These are phyloP conservation scores for Trachymyrmex cornetzi DNA, from an alignment of 1,140 invertebrate species.

Conservation along the genomic window DNA sequence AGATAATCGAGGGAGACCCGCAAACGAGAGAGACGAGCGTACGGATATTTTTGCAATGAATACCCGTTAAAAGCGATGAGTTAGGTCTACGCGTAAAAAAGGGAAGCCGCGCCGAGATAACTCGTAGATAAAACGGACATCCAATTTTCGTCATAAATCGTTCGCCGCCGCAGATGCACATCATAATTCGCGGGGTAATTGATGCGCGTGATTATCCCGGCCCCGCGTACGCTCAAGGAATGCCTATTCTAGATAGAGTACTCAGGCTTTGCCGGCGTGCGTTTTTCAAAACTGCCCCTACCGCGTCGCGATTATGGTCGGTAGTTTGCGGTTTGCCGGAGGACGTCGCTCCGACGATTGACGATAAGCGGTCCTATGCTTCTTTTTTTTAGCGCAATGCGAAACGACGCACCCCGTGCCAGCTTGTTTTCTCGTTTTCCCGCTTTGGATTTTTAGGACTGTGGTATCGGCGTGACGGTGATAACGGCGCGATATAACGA, in stretches of 20 bases:
- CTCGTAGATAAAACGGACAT: conserved; percentile 55
- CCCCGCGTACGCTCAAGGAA: conserved; percentile 55
- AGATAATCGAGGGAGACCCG: conserved; percentile 5
- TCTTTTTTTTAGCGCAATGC: conserved; percentile 31
- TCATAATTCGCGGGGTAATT: conserved; percentile 67
- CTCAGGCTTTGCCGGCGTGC: conserved; percentile 32
- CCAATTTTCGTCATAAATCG: conserved; percentile 66
- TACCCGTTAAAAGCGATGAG: conserved; percentile 50
- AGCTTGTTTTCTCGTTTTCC: conserved; percentile 33
- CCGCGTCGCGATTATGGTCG: conserved; percentile 67
- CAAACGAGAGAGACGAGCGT: background rate
- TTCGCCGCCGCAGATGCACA: conserved; percentile 56
- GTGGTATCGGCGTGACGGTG: conserved; percentile 14
- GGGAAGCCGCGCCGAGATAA: conserved; percentile 15
- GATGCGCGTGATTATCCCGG: conserved; percentile 64
- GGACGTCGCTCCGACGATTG: conserved; percentile 74
- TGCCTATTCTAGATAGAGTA: conserved; percentile 62
- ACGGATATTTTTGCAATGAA: conserved; percentile 39
- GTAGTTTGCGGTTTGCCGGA: conserved; percentile 75
- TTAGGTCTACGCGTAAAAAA: conserved; percentile 42
- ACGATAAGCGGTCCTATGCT: conserved; percentile 65
- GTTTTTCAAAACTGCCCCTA: conserved; percentile 67
- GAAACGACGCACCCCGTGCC: background rate
- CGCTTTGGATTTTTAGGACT: conserved; percentile 58
- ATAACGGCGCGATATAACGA: conserved; percentile 35